Evolutionary conservation across 2,888 invertebrate genomes (phyloP).

Genomic region (Brassicogethes aeneus): DNA sequence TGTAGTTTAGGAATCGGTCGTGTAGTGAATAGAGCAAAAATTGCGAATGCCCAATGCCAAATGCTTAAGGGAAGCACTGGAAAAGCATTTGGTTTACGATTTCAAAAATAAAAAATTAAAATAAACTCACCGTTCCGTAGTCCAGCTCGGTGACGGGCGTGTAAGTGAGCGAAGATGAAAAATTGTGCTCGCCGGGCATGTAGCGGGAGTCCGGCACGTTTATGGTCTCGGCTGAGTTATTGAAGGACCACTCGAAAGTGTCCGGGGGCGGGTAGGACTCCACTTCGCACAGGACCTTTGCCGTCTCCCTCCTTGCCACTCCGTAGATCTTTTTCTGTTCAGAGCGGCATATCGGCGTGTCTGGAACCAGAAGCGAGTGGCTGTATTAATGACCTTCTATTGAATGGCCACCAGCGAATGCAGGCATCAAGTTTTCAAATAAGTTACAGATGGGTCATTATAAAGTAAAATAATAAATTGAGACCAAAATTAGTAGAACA

Average conservation of each 20-base stretch:
- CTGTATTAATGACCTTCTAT: no score
- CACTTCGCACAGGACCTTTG: slow-evolving; percentile 72
- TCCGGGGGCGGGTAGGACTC: slow-evolving; percentile 77
- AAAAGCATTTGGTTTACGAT: no score
- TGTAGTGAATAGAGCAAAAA: no score
- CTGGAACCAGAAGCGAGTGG: slow-evolving; percentile 50
- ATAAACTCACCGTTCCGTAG: slow-evolving; percentile 49
- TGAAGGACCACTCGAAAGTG: slow-evolving; percentile 81
- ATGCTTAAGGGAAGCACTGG: no score
- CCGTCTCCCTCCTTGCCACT: slow-evolving; percentile 72
- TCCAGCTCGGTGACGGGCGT: slow-evolving; percentile 67
- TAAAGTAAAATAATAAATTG: no score
- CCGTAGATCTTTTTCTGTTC: slow-evolving; percentile 74
- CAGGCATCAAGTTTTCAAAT: no score
- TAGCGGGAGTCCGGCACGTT: slow-evolving; percentile 66
- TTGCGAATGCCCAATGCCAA: no score
- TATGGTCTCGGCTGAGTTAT: slow-evolving; percentile 75
- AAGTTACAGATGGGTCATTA: no score
- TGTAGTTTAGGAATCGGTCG: no score
- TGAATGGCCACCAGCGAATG: no score
- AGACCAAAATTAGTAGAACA: no score
- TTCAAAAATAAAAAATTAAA: neutral
- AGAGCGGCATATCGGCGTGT: slow-evolving; percentile 72
- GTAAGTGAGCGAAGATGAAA: slow-evolving; percentile 63
- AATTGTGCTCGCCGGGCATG: slow-evolving; percentile 42